Conservation (phyloP, 1,140 invertebrate genomes). For the Halesus radiatus region DNA sequence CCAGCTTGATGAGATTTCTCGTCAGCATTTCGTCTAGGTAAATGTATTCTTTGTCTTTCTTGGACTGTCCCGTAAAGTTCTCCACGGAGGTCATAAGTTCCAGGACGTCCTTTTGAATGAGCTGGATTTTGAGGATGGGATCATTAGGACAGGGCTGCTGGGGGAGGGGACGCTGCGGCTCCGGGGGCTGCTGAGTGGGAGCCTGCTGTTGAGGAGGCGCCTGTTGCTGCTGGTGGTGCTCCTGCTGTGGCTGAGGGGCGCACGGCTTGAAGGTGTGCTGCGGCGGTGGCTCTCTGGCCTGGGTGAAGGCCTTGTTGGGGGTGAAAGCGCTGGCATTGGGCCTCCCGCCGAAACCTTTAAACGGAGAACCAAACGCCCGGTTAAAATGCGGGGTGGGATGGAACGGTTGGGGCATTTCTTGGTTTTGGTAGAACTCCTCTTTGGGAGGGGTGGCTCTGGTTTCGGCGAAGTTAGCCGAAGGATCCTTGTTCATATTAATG, state of each 20-base stretch:
- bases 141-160: constrained; percentile 72
- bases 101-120: constrained; percentile 85
- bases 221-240: constrained; percentile 58
- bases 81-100: constrained; percentile 84
- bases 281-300: constrained; percentile 61
- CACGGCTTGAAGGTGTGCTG: constrained; percentile 60
- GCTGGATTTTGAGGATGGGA: constrained; percentile 83
- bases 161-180: constrained; percentile 60
- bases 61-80: constrained; percentile 79
- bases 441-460: constrained; percentile 61
- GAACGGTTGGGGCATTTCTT: constrained; percentile 60
- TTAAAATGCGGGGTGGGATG: constrained; percentile 64
- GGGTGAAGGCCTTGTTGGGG: constrained; percentile 61
- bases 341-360: constrained; percentile 59
- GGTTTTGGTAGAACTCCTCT: constrained; percentile 65
- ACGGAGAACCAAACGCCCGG: constrained; percentile 64
- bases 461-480: constrained; percentile 63
- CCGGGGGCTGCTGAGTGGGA: constrained; percentile 57
- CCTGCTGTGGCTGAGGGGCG: constrained; percentile 60
- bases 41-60: constrained; percentile 87
- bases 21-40: constrained; percentile 96
- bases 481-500: constrained; percentile 67
- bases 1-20: constrained; percentile 89
- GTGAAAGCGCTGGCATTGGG: constrained; percentile 62
- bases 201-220: constrained; percentile 58